Evolutionary conservation across 2,113 vertebrate genomes (phyloP), one percentile per base, ranked within the genome.

Genomic region (western clawed frog (Xenopus tropicalis)): DNA sequence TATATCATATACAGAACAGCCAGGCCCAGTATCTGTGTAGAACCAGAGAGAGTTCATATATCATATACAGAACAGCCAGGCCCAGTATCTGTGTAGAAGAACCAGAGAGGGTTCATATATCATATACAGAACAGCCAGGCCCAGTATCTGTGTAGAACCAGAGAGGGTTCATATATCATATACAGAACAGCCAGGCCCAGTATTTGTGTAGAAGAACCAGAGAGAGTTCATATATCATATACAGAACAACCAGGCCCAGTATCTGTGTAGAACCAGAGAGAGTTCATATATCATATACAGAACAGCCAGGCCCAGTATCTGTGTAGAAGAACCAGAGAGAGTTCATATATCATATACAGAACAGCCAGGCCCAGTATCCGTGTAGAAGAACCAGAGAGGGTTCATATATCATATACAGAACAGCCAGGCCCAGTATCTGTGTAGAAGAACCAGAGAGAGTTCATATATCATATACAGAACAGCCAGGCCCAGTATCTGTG

Each of bases 231-330:
- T 65, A 90, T n/a, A n/a, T n/a, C n/a, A n/a, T n/a, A n/a, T n/a
- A n/a, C n/a, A n/a, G n/a, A n/a, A n/a, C n/a, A 37, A 0, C 16
- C 20, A 19, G n/a, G 16, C 54, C 22, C 0, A 0, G 0, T 0
- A 0, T 20, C 1, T 10, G 19, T 5, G 21, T 29, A 24, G 58
- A 13, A 61, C 29, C 29, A 37, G 6, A 37, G 29, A 4, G 29
- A 37, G 16, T 65, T 46, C 2, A 72, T 65, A 90, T n/a, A n/a
- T n/a, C n/a, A n/a, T n/a, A n/a, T n/a, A n/a, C n/a, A n/a, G n/a
- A n/a, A n/a, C n/a, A 37, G 0, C 16, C 20, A 19, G n/a, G 16
- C 54, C 22, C 0, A 0, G 0, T 0, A 0, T 20, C 1, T 10
- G 19, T 5, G 21, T 29, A 9, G 11, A 19, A 24, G 58, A 13